Evolutionary conservation across 2,888 invertebrate genomes (phyloP).

Genomic region (Dimorphilus gyrociliatus): DNA sequence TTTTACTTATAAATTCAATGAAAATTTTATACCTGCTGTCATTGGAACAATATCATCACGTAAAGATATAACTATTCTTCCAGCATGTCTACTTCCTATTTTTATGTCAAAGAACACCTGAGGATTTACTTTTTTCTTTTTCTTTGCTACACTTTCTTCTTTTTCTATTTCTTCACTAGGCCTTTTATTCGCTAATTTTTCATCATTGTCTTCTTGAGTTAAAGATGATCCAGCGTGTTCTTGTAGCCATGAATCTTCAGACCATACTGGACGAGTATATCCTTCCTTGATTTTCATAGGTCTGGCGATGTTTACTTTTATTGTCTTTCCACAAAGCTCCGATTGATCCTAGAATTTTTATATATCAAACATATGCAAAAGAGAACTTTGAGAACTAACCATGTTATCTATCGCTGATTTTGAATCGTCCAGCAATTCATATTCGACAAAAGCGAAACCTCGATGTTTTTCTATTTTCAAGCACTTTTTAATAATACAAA

Average conservation of each 20-base stretch:
- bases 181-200: conserved; percentile 12
- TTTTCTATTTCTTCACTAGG: conserved; percentile 17
- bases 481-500: neutral
- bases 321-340: conserved; percentile 86
- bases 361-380: neutral
- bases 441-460: conserved; percentile 98
- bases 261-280: conserved; percentile 78
- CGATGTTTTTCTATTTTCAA: conserved; percentile 60
- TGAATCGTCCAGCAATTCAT: conserved; percentile 93
- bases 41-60: conserved; percentile 80
- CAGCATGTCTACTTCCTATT: conserved; percentile 69
- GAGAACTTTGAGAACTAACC: conserved; percentile 44
- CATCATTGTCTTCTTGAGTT: conserved; percentile 23
- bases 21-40: conserved; percentile 51
- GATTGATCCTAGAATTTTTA: conserved; percentile 63
- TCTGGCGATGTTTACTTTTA: conserved; percentile 87
- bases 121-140: conserved; percentile 29
- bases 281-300: conserved; percentile 92
- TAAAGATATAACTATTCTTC: conserved; percentile 77
- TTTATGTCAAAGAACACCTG: conserved; percentile 91
- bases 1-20: conserved; percentile 1
- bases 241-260: conserved; percentile 93
- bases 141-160: conserved; percentile 23
- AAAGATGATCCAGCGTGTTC: conserved; percentile 81
- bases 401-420: conserved; percentile 96